Evolutionary conservation across 2,888 invertebrate species (phyloP).

Genomic region (Hydriomena furcata): DNA sequence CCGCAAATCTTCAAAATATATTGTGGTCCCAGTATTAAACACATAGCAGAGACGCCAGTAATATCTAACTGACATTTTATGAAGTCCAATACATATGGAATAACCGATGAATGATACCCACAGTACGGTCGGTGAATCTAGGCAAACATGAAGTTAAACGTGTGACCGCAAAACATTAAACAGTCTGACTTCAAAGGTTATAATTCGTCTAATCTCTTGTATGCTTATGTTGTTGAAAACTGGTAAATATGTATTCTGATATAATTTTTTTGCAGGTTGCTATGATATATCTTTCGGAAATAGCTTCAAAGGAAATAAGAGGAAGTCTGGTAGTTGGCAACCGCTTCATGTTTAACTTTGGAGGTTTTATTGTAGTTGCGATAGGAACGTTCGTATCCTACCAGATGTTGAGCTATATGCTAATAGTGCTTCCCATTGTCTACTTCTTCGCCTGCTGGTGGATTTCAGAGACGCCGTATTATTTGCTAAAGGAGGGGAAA

Average conservation of each 20-base stretch:
- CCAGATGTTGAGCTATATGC: conserved; percentile 60
- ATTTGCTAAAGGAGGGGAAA: conserved; percentile 73
- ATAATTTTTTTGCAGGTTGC: conserved; percentile 51
- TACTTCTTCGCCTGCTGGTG: conserved; percentile 73
- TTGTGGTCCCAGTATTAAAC: too few relatives aligned
- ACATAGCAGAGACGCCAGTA: too few relatives aligned
- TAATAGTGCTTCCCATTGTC: conserved; percentile 64
- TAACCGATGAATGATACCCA: too few relatives aligned
- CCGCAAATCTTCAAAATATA: too few relatives aligned
- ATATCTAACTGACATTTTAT: too few relatives aligned
- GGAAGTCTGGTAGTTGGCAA: conserved; percentile 57
- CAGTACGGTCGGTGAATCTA: too few relatives aligned
- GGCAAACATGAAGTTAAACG: too few relatives aligned
- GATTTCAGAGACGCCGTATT: conserved; percentile 84
- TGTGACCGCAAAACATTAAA: too few relatives aligned
- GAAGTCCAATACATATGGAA: too few relatives aligned
- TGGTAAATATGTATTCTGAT: background rate
- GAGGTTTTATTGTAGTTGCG: conserved; percentile 59
- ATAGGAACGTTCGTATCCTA: conserved; percentile 64
- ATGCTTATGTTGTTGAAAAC: too few relatives aligned
- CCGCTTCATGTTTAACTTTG: conserved; percentile 60
- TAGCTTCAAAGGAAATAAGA: conserved; percentile 68
- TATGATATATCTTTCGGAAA: conserved; percentile 67
- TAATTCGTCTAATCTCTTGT: too few relatives aligned
- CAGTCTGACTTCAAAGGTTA: too few relatives aligned